Conservation (phyloP, 2,888 invertebrate species). For the Petrophora chlorosata region DNA sequence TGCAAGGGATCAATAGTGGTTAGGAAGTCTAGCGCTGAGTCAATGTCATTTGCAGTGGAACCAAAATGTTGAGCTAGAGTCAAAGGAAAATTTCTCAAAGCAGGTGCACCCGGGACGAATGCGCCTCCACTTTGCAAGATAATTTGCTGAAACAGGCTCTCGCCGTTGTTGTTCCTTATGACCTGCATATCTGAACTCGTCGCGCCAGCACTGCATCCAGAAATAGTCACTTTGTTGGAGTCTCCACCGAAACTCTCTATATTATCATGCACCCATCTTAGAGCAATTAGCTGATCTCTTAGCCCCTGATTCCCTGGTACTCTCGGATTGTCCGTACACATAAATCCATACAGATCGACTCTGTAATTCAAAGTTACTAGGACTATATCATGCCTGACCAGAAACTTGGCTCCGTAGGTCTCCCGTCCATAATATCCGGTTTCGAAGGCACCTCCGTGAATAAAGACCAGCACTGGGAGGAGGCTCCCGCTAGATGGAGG, state of each 20-base stretch:
- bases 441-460: slow-evolving; percentile 58
- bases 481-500: slow-evolving; percentile 61
- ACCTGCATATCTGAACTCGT: slow-evolving; percentile 49
- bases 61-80: slow-evolving; percentile 45
- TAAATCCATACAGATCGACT: slow-evolving; percentile 60
- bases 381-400: slow-evolving; percentile 50
- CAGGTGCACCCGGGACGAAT: slow-evolving; percentile 32
- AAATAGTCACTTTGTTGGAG: slow-evolving; percentile 49
- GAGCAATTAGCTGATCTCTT: slow-evolving; percentile 56
- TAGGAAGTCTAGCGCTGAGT: slow-evolving; percentile 46
- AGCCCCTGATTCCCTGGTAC: slow-evolving; percentile 62
- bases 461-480: slow-evolving; percentile 57
- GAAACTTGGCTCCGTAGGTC: slow-evolving; percentile 45
- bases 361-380: slow-evolving; percentile 54
- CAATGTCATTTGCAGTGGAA: slow-evolving; percentile 32
- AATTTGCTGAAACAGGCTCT: slow-evolving; percentile 41
- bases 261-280: slow-evolving; percentile 58
- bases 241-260: slow-evolving; percentile 60
- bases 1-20: slow-evolving; percentile 32
- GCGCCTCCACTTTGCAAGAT: slow-evolving; percentile 56
- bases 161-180: slow-evolving; percentile 38
- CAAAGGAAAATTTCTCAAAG: slow-evolving; percentile 39
- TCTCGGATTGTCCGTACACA: slow-evolving; percentile 56
- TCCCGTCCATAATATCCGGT: slow-evolving; percentile 41
- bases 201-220: slow-evolving; percentile 58